These are phyloP conservation scores for Sinodicranocentrus sp. DNA, from an alignment of 2,888 invertebrate species.

Conservation along the genomic window DNA sequence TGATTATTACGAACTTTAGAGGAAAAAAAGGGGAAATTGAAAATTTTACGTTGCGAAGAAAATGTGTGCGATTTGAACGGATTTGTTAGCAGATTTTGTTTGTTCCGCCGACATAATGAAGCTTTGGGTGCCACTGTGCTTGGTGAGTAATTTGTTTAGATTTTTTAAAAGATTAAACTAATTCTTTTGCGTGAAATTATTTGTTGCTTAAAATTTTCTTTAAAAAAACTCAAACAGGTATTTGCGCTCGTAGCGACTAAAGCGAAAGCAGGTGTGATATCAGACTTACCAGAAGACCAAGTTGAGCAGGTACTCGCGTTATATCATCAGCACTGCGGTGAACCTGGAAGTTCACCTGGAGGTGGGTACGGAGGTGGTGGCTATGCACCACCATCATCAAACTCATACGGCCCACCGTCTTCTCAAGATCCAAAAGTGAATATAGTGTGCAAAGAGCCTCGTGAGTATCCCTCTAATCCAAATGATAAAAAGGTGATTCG, in stretches of 20 bases:
- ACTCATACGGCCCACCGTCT: background rate
- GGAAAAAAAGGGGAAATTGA: too few species aligned
- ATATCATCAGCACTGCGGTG: constrained; percentile 44
- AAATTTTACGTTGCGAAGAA: too few species aligned
- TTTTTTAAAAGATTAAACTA: background rate
- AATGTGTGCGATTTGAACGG: too few species aligned
- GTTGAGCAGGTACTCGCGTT: constrained; percentile 61
- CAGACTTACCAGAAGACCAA: constrained; percentile 64
- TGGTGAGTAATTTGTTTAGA: background rate
- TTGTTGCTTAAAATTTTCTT: background rate
- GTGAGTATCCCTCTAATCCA: constrained; percentile 26
- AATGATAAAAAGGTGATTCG: constrained; percentile 54
- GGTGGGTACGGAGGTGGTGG: constrained; percentile 2
- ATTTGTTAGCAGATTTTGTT: too few species aligned
- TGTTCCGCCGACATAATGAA: too few species aligned
- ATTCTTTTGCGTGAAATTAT: background rate
- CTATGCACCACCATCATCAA: background rate
- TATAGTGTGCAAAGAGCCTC: constrained; percentile 58
- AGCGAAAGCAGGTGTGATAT: constrained; percentile 24
- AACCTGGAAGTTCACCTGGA: background rate
- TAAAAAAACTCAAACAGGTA: background rate
- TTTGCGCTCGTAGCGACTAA: background rate
- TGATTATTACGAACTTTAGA: too few species aligned
- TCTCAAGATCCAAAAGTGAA: constrained; percentile 36
- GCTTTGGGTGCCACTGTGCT: background rate